Conservation (phyloP, 1,140 invertebrate species). For the Drosophila pachea region DNA sequence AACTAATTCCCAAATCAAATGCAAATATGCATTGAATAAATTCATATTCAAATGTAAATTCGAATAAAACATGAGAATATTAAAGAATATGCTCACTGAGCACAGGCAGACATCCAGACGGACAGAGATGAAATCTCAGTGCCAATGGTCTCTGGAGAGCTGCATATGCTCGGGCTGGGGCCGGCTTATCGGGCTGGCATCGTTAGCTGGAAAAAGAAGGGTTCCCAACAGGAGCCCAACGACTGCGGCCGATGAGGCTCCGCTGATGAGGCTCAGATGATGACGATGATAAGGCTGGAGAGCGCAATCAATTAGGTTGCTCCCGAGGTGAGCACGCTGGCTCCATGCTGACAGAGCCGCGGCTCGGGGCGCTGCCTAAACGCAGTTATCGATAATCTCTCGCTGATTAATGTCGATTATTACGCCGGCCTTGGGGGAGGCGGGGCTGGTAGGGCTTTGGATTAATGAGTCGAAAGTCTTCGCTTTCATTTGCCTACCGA, state of each 20-base stretch:
- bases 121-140: slow-evolving; percentile 50
- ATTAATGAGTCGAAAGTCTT: slow-evolving; percentile 44
- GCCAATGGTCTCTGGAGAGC: slow-evolving; percentile 50
- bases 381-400: slow-evolving; percentile 67
- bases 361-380: slow-evolving; percentile 34
- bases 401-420: slow-evolving; percentile 75
- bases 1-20: slow-evolving; percentile 68
- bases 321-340: slow-evolving; percentile 59
- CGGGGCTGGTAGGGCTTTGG: slow-evolving; percentile 13
- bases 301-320: slow-evolving; percentile 70
- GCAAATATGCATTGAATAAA: slow-evolving; percentile 61
- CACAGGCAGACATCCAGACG: slow-evolving; percentile 31
- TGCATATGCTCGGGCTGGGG: not conserved
- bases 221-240: slow-evolving; percentile 7
- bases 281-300: slow-evolving; percentile 33
- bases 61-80: slow-evolving; percentile 25
- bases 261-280: slow-evolving; percentile 10
- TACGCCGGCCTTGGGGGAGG: slow-evolving; percentile 28
- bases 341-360: slow-evolving; percentile 28
- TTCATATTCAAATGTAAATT: slow-evolving; percentile 68
- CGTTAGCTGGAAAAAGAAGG: slow-evolving; percentile 9
- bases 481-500: slow-evolving; percentile 52
- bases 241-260: not conserved
- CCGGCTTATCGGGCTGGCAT: slow-evolving; percentile 28
- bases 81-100: slow-evolving; percentile 23